Percentiles rank a stretch among this genome's conserved stretches.
These are phyloP conservation scores for Castor canadensis DNA, from an alignment of 2,113 vertebrate genomes.

Conservation along the genomic window DNA sequence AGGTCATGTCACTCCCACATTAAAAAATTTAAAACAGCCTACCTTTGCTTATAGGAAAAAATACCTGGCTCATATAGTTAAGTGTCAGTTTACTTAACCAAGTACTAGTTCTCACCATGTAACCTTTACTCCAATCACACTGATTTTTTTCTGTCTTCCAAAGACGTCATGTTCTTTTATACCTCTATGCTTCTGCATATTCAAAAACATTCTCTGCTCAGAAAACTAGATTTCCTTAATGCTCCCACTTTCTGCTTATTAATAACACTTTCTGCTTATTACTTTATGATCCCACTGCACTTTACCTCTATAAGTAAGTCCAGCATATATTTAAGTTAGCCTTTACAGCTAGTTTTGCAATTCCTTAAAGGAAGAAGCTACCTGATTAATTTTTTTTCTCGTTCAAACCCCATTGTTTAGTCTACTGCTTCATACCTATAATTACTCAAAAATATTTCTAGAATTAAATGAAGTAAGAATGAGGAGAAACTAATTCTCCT, in stretches of 20 bases:
- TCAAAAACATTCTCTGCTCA: not conserved
- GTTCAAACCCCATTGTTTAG: not conserved
- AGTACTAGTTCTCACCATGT: not conserved
- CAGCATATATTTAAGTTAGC: not conserved
- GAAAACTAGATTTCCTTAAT: not conserved
- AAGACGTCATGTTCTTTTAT: not conserved
- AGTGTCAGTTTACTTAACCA: not conserved
- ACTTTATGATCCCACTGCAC: not conserved
- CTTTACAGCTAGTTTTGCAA: not conserved
- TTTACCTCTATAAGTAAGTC: not conserved
- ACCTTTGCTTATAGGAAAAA: not conserved
- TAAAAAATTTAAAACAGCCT: not conserved
- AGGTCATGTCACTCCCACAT: not conserved
- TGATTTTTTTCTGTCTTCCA: not conserved
- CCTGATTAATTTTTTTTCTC: not conserved
- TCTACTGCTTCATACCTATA: not conserved
- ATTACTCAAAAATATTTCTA: conserved; percentile 27
- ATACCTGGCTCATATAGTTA: not conserved
- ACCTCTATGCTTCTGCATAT: not conserved
- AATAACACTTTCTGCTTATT: not conserved
- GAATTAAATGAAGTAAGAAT: not conserved
- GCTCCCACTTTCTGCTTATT: not conserved
- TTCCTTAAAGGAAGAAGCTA: not conserved
- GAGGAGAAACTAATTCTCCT: not conserved
- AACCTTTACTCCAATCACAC: not conserved